Evolutionary conservation across 2,888 invertebrate species (phyloP).

Genomic region (Rotaria socialis): DNA sequence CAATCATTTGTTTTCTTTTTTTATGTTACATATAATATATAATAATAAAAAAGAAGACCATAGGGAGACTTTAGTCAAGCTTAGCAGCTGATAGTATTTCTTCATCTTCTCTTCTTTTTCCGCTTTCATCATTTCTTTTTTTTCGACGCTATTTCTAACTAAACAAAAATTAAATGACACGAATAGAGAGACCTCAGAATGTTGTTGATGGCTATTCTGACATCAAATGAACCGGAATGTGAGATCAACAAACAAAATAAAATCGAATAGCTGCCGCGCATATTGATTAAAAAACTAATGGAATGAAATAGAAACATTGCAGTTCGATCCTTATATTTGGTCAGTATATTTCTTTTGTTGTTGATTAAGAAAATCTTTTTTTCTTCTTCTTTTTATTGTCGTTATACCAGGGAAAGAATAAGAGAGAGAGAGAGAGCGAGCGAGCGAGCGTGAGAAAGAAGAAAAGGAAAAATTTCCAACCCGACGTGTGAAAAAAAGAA

Average conservation of each 20-base stretch:
- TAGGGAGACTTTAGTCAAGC: not conserved
- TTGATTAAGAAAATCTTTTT: not conserved
- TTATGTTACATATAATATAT: not conserved
- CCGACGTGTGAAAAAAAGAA: not conserved
- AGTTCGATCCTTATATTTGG: not conserved
- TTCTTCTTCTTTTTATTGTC: too few species aligned
- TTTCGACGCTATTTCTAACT: not conserved
- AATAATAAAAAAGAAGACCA: not conserved
- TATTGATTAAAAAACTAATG: not conserved
- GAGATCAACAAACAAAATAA: not conserved
- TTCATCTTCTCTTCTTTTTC: not conserved
- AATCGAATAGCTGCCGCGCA: not conserved
- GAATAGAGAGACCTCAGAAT: not conserved
- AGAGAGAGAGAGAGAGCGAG: too few species aligned
- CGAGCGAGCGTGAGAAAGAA: too few species aligned
- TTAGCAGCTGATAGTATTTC: not conserved
- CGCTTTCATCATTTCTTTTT: not conserved
- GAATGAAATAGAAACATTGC: too few species aligned
- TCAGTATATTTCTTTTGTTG: not conserved
- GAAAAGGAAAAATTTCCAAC: not conserved
- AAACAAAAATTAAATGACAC: conserved; percentile 15
- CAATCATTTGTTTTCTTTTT: not conserved
- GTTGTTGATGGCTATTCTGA: not conserved
- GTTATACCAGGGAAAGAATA: too few species aligned
- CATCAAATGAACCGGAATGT: not conserved